Base-by-base conservation (phyloP, 2,888 invertebrate species). In the Rhodophaea formosa region DNA sequence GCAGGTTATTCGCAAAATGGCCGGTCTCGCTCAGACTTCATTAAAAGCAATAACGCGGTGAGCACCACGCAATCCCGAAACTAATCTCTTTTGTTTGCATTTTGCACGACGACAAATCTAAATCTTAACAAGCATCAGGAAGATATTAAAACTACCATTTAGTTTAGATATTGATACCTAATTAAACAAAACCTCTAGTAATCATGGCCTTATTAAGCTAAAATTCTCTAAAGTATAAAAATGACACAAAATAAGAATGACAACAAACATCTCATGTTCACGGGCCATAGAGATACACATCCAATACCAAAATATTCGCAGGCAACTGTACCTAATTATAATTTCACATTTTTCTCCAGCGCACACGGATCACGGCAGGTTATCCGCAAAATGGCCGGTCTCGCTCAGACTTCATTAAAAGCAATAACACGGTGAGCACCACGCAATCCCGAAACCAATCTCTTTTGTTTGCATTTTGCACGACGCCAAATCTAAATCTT, bases 31-130 rank as follows among this genome's bases (percentile, higher is more conserved):
- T 61, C 71, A 68, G 74, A 71, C 74, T 79, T 79, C 80, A 81
- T 80, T 79, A 78, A 75, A 74, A 72, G 76, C 73, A 72, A 75
- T 80, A 78, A 75, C 70, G 70, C 68, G 67, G 66, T 67, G 68
- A 67, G 67, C 71, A 73, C 69, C 75, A 72, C 71, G 76, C 80
- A 77, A 82, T 80, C 71, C 79, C 70, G 74, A 76, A 82, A 80
- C 79, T 82, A 85, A 84, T 81, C 81, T 78, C 80, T 80, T 80
- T 82, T 79, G 80, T 81, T 79, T 82, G 79, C 76, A 84, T 85
- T 82, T 82, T 83, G 80, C 74, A 82, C 74, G 74, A 79, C 73
- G 75, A 75, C 78, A 75, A 77, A 76, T 72, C 76, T 71, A 68
- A 76, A 74, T 67, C 69, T 70, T 66, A 74, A 72, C 68, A 66